These are phyloP conservation scores for Pogonocherus hispidulus DNA, from an alignment of 2,888 invertebrate species.

Conservation along the genomic window DNA sequence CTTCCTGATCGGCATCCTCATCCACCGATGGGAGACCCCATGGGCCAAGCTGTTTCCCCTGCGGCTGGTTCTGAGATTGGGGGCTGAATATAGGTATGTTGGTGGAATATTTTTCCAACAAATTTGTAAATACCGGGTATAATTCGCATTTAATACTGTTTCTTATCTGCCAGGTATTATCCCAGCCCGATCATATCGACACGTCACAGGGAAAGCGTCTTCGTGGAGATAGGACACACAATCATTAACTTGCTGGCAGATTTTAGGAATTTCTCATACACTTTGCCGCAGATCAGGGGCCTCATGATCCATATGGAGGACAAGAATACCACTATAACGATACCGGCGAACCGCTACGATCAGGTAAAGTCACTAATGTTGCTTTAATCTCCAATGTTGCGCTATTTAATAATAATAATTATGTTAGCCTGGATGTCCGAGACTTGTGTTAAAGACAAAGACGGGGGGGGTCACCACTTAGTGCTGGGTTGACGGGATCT, in stretches of 20 bases:
- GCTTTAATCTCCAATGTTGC: no score
- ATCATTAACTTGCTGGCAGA: constrained; percentile 90
- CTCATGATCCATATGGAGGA: constrained; percentile 87
- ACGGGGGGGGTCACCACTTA: no score
- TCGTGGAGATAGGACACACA: constrained; percentile 88
- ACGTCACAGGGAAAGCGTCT: constrained; percentile 82
- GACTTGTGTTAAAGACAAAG: no score
- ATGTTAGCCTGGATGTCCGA: no score
- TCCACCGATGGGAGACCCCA: constrained; percentile 84
- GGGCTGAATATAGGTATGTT: constrained; percentile 84
- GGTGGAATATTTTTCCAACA: no score
- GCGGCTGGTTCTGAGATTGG: constrained; percentile 82
- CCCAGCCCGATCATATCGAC: constrained; percentile 87
- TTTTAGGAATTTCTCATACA: constrained; percentile 87
- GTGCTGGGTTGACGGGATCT: no score
- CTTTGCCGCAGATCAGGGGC: constrained; percentile 82
- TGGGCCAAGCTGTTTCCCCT: constrained; percentile 87
- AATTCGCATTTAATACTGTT: no score
- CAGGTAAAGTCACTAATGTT: constrained; percentile 66
- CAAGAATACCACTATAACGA: constrained; percentile 80
- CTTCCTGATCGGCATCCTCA: constrained; percentile 82
- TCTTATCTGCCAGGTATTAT: constrained; percentile 81
- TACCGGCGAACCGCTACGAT: constrained; percentile 82
- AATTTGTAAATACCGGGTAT: no score
- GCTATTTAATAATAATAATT: no score